Evolutionary conservation across 2,888 invertebrate genomes (phyloP), one percentile per base, ranked within the genome.

Genomic region (Caenorhabditis sp.): DNA sequence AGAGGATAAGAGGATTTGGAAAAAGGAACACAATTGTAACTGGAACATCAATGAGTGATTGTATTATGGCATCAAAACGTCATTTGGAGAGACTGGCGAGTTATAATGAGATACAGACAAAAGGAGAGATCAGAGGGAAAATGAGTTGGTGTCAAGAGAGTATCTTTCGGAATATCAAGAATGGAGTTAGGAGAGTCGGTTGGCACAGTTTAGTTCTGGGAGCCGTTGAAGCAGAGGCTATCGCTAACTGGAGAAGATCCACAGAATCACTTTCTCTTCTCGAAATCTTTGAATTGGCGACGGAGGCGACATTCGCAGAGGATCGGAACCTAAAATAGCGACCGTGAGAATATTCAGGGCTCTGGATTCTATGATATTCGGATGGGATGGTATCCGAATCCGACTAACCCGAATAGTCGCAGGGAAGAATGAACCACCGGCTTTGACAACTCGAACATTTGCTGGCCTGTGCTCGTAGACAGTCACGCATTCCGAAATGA

Each of bases 401-500:
- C n/a, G n/a, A 73, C 80, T 59, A 10, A 82, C 82, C 59, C 79
- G 44, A 47, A 80, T 47, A 10, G 58, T 38, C 8, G 77, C 83
- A 19, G 63, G 66, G 47, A 70, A 74, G 54, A 31, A 83, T 10
- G 69, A 22, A 16, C 72, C 64, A 2, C 35, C 38, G 7, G 75
- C n/a, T 28, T 80, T 72, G 26, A 63, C 68, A 31, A 88, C 80
- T 44, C 91, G 85, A 14, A 91, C 86, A 10, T 85, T 73, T 26
- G 91, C 90, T 19, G 86, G 83, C 16, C 86, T 87, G 58, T 86
- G 82, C 56, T 90, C 90, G 64, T 85, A 91, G 14, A 88, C 72
- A 5, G 91, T 90, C 22, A 90, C 88, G 63, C 91, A 91, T 61
- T 90, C 89, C 14, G 90, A 91, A 2, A 90, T 84, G 84, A 88